Base-by-base conservation (phyloP, 2,888 invertebrate genomes). In the Tetranychus truncatus region DNA sequence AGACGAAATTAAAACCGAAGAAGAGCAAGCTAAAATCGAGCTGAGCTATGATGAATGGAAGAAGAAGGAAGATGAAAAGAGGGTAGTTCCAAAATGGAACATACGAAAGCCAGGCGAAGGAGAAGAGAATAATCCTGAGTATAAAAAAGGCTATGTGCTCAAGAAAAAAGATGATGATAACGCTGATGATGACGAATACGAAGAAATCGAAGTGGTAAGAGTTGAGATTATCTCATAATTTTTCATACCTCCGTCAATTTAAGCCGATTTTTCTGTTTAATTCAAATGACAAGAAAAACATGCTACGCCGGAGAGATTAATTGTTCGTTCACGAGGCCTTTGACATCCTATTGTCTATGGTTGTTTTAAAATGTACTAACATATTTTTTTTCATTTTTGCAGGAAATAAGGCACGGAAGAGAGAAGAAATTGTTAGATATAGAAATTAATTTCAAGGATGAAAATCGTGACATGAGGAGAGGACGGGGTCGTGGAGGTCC, bases 21-120 rank as follows among this genome's bases (percentile, higher is more conserved):
- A 55, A 2, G 73, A 65, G 15, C 91, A 91, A 79, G 90, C 89
- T 83, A 88, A 89, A 74, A 89, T 90, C 81, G 91, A 91, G 85
- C 86, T 95, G 83, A 95, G 95, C 66, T 85, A 95, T 80, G 95
- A 95, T 82, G 95, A 95, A 86, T 95, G 92, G 89, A 92, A 92
- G 84, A 92, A 92, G 76, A 85, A 91, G 81, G 90, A 91, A 81
- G 80, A 82, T 79, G 82, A 88, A 81, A 88, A 87, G 75, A 88
- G 92, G 80, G 87, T 87, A 77, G 91, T 92, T 83, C 91, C 94
- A 74, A 89, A 89, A 80, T 95, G 89, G 84, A 95, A 95, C 83
- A 84, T 94, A 81, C 89, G 95, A 76, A 93, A 94, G 84, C 91
- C 95, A 75, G 94, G 93, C 45, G 95, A 95, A 84, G 95, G 95